phyloP scores from a whole-genome alignment of 2,888 invertebrate species.

The Sinopyrophorus schimmeli region DNA sequence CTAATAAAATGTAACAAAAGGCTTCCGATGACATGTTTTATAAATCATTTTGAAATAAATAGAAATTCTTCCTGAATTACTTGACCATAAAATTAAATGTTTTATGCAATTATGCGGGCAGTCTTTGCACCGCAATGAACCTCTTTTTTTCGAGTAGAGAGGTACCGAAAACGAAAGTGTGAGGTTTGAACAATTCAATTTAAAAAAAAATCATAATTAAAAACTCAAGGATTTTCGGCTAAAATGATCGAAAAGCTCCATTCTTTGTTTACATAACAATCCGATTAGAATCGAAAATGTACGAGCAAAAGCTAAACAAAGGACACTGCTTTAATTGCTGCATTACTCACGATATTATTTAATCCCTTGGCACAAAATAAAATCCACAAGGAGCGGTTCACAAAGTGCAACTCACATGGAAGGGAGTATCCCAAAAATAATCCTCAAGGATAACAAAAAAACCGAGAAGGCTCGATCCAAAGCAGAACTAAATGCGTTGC shows the following conservation, averaged over 20 bases:
- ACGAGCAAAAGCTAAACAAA: slow-evolving; percentile 44
- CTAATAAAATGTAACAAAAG: too few relatives aligned
- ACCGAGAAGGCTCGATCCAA: too few relatives aligned
- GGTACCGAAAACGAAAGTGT: slow-evolving; percentile 7
- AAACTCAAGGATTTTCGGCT: slow-evolving; percentile 19
- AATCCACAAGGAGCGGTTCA: too few relatives aligned
- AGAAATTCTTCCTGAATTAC: slow-evolving; percentile 15
- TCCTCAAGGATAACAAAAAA: too few relatives aligned
- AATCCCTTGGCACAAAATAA: slow-evolving; percentile 20
- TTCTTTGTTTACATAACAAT: slow-evolving; percentile 50
- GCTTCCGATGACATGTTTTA: too few relatives aligned
- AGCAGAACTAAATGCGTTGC: too few relatives aligned
- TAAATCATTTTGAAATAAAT: slow-evolving; percentile 5
- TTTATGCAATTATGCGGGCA: slow-evolving; percentile 16
- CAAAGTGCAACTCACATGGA: too few relatives aligned
- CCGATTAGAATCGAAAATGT: slow-evolving; percentile 34
- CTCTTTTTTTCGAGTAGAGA: slow-evolving; percentile 3
- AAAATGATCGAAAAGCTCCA: slow-evolving; percentile 10
- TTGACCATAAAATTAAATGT: slow-evolving; percentile 16
- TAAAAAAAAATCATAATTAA: not conserved
- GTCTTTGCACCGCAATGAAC: slow-evolving; percentile 7
- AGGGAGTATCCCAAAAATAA: too few relatives aligned
- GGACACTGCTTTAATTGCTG: slow-evolving; percentile 34
- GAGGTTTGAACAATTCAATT: not conserved
- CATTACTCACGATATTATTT: slow-evolving; percentile 24